Evolutionary conservation across 1,140 invertebrate species (phyloP).

Genomic region (Pantala flavescens): DNA sequence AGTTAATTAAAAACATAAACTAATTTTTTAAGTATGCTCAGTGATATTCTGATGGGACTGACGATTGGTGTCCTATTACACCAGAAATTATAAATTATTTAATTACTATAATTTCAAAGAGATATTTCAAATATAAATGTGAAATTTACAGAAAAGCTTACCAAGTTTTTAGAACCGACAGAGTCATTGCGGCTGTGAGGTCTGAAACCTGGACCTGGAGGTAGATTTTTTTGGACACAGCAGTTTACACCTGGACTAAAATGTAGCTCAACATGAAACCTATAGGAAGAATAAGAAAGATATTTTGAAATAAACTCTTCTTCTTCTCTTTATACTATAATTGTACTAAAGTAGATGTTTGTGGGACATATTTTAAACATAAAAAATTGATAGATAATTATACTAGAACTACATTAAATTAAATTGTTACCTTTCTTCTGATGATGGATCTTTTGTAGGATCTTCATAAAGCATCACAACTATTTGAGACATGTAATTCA

Average conservation of each 20-base stretch:
- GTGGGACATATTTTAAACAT: no score
- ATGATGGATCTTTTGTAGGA: constrained; percentile 84
- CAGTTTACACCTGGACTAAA: constrained; percentile 96
- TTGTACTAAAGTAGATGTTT: not conserved
- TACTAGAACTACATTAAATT: no score
- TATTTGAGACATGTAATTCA: constrained; percentile 99
- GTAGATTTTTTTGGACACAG: constrained; percentile 87
- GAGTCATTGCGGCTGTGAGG: constrained; percentile 81
- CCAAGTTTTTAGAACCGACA: constrained; percentile 25
- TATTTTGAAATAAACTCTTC: not conserved
- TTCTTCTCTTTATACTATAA: not conserved
- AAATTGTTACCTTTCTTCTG: constrained; percentile 55
- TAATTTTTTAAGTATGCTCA: no score
- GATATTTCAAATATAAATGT: no score
- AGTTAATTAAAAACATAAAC: no score
- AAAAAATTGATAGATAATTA: no score
- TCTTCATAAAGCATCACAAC: constrained; percentile 99
- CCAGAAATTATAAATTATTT: no score
- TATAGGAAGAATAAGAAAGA: not conserved
- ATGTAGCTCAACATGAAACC: constrained; percentile 92
- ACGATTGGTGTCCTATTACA: no score
- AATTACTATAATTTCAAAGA: no score
- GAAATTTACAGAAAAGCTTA: constrained; percentile 13
- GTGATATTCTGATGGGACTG: no score
- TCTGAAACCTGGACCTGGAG: constrained; percentile 84